Percentiles rank a stretch among this genome's conserved stretches.
Evolutionary conservation across 2,113 vertebrate species (phyloP).

Genomic region (Brachyhypopomus gauderio): DNA sequence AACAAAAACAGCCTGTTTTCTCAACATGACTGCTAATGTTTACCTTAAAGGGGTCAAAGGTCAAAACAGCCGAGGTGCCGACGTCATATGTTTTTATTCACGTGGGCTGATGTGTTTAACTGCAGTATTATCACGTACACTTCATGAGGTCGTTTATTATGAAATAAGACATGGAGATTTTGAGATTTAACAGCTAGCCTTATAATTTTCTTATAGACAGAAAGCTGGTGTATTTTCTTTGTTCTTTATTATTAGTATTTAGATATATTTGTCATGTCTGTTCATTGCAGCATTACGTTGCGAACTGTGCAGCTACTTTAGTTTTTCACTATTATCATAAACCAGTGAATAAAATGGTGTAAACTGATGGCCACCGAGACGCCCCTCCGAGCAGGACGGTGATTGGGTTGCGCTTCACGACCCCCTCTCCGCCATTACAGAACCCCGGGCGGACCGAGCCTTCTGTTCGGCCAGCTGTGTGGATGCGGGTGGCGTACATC

Average conservation of each 20-base stretch:
- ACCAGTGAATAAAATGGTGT: neutral
- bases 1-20: slow-evolving; percentile 14
- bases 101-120: neutral
- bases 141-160: neutral
- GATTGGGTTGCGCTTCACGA: slow-evolving; percentile 60
- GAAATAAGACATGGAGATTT: too few species aligned
- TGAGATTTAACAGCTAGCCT: too few species aligned
- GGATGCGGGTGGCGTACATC: neutral
- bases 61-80: slow-evolving; percentile 12
- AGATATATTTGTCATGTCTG: neutral
- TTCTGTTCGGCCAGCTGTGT: too few species aligned
- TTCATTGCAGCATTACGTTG: too few species aligned
- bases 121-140: neutral
- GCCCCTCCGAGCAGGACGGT: slow-evolving; percentile 59
- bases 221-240: too few species aligned
- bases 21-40: slow-evolving; percentile 2
- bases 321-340: too few species aligned
- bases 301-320: too few species aligned
- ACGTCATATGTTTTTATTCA: neutral
- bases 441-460: too few species aligned
- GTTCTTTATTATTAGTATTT: too few species aligned
- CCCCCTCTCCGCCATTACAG: neutral
- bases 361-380: slow-evolving; percentile 17
- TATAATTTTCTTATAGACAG: too few species aligned
- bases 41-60: slow-evolving; percentile 32